Percentiles rank a stretch among this genome's conserved stretches.
phyloP scores from a whole-genome alignment of 2,797 vertebrate species.

The Pelobates cultripes region DNA sequence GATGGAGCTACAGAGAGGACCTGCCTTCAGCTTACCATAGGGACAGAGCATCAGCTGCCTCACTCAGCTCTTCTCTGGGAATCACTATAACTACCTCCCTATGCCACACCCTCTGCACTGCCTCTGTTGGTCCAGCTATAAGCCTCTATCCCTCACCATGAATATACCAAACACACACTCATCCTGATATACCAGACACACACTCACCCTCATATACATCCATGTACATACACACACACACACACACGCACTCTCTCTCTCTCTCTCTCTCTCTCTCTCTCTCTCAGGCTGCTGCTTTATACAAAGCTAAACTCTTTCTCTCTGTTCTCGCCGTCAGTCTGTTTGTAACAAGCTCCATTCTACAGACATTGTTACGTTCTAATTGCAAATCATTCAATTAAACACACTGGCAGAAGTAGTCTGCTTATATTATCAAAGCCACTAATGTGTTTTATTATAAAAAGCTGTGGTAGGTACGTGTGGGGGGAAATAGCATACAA shows the following conservation, averaged over 20 bases:
- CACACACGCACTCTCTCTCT: too few relatives aligned
- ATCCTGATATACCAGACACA: too few relatives aligned
- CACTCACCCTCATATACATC: too few relatives aligned
- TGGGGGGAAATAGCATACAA: not conserved
- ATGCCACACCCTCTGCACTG: slow-evolving; percentile 45
- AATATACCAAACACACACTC: slow-evolving; percentile 28
- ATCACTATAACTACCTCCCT: slow-evolving; percentile 39
- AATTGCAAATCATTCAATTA: not conserved
- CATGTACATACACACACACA: too few relatives aligned
- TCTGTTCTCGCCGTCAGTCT: not conserved
- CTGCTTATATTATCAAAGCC: not conserved
- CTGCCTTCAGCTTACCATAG: slow-evolving; percentile 25
- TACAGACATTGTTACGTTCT: not conserved
- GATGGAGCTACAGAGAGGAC: slow-evolving; percentile 17
- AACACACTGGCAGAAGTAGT: not conserved
- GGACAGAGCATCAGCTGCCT: slow-evolving; percentile 24
- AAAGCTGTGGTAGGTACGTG: not conserved
- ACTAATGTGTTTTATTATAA: not conserved
- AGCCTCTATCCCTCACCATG: slow-evolving; percentile 25
- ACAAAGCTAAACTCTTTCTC: not conserved
- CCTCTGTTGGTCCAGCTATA: slow-evolving; percentile 7
- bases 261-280: too few relatives aligned
- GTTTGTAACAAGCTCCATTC: slow-evolving; percentile 2
- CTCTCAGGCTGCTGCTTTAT: not conserved
- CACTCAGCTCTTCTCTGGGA: slow-evolving; percentile 28